Conservation (phyloP, 2,888 invertebrate species). For the Phymatocera aterrima region DNA sequence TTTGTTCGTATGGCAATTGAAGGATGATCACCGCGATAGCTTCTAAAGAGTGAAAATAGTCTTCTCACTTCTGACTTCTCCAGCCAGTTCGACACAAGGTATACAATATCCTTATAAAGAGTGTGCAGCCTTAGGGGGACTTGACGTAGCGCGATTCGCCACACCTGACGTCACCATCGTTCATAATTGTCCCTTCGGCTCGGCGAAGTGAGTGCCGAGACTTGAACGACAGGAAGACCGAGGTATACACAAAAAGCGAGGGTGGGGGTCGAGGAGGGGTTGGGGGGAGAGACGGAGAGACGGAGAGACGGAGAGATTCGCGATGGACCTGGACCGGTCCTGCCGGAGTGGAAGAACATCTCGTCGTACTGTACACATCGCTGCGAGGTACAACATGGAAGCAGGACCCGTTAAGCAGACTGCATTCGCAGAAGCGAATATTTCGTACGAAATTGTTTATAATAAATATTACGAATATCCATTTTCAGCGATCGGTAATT, state of each 20-base stretch:
- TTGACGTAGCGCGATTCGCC: neutral
- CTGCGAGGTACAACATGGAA: neutral
- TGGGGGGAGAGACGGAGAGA: slow-evolving; percentile 54
- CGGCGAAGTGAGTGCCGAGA: neutral
- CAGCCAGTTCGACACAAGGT: neutral
- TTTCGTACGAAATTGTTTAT: neutral
- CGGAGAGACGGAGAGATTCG: slow-evolving; percentile 51
- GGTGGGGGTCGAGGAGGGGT: slow-evolving; percentile 43
- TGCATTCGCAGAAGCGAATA: neutral
- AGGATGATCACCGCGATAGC: neutral
- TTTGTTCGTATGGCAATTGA: neutral
- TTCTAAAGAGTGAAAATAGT: slow-evolving; percentile 15
- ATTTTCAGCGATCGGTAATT: neutral
- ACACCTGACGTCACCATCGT: slow-evolving; percentile 2
- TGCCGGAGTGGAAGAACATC: slow-evolving; percentile 31
- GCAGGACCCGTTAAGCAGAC: neutral
- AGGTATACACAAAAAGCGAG: slow-evolving; percentile 31
- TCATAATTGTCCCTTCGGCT: slow-evolving; percentile 15
- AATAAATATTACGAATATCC: neutral
- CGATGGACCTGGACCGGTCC: slow-evolving; percentile 47
- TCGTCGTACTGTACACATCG: neutral
- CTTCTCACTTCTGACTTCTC: neutral
- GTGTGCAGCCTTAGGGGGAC: neutral
- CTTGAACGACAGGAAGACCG: slow-evolving; percentile 16
- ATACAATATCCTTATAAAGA: neutral